Evolutionary conservation across 2,797 vertebrate genomes (phyloP).

Genomic region (Sebastes itinus): DNA sequence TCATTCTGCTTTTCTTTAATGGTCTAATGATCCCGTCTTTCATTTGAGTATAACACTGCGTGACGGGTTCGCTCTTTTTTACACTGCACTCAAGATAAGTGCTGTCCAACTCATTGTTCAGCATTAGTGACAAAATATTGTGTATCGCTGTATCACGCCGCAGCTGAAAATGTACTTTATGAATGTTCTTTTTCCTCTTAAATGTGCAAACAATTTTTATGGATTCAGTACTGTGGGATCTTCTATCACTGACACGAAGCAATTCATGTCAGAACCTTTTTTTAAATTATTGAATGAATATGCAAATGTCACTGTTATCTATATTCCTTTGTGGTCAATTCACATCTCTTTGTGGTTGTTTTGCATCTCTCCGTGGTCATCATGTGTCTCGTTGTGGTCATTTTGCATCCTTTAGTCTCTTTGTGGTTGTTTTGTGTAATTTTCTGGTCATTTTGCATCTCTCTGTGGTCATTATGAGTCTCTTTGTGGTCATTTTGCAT

Average conservation of each 20-base stretch:
- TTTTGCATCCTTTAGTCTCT: background rate
- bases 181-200: background rate
- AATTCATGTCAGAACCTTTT: background rate
- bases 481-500: no score
- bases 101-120: background rate
- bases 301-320: background rate
- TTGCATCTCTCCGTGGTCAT: background rate
- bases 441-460: background rate
- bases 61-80: background rate
- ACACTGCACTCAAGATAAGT: conserved; percentile 11
- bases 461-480: no score
- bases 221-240: background rate
- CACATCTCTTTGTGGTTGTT: background rate
- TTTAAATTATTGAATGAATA: background rate
- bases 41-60: background rate
- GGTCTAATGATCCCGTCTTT: conserved; percentile 5
- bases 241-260: background rate
- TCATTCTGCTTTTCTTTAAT: background rate
- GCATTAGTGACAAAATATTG: background rate
- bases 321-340: background rate
- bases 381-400: background rate
- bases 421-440: no score
- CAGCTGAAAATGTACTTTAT: background rate
- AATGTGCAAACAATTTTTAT: background rate
- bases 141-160: background rate